These are phyloP conservation scores for Notoglanidium macrostoma DNA, from an alignment of 2,797 vertebrate species.

Conservation along the genomic window DNA sequence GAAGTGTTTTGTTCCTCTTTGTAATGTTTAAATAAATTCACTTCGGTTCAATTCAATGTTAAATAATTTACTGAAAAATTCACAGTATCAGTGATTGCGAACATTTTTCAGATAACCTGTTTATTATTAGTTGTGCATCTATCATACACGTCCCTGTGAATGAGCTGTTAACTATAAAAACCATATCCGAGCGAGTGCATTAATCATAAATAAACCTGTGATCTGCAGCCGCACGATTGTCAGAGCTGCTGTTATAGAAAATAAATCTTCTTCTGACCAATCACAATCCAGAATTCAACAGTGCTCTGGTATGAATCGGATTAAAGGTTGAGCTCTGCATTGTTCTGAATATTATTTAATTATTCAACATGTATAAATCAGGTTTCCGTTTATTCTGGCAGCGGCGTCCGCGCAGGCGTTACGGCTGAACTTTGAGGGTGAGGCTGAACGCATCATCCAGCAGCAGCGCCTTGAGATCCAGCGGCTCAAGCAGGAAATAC, in stretches of 20 bases:
- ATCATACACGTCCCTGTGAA: background rate
- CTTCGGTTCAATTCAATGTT: no score
- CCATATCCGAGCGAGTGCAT: background rate
- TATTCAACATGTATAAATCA: background rate
- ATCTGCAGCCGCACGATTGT: no score
- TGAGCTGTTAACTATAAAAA: background rate
- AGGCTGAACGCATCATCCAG: constrained; percentile 78
- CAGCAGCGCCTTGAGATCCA: constrained; percentile 82
- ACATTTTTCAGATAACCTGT: no score
- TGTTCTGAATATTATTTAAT: background rate
- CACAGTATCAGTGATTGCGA: no score
- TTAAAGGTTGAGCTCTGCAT: no score
- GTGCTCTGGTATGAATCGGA: background rate
- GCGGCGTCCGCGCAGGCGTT: constrained; percentile 20
- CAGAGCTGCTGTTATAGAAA: no score
- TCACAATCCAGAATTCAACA: background rate
- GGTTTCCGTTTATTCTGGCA: background rate
- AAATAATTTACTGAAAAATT: no score
- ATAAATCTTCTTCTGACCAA: background rate
- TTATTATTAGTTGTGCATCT: no score
- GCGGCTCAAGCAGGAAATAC: constrained; percentile 73
- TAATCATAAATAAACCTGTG: background rate
- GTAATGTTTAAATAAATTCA: no score
- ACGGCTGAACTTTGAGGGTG: constrained; percentile 73
- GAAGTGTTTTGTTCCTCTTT: background rate